These are phyloP conservation scores for Novumbra hubbsi DNA, from an alignment of 2,797 vertebrate species.

Conservation along the genomic window DNA sequence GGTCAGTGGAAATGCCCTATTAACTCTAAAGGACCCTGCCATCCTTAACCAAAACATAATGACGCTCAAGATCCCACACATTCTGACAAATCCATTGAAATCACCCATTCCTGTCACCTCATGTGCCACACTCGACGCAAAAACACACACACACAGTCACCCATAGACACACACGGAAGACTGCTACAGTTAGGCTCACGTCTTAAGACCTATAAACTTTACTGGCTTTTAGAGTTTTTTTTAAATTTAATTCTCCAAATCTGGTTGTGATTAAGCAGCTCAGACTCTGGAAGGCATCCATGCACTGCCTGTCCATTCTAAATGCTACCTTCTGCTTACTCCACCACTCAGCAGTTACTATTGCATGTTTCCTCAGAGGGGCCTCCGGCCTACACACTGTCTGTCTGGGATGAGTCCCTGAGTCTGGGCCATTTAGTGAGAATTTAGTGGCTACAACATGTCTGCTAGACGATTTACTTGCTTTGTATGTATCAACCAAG, in stretches of 20 bases:
- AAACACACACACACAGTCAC: neutral
- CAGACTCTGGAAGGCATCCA: constrained; percentile 66
- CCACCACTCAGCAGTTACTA: constrained; percentile 21
- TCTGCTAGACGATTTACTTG: constrained; percentile 43
- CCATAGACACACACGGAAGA: constrained; percentile 8
- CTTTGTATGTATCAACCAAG: constrained; percentile 21
- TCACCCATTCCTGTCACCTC: neutral
- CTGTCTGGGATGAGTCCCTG: constrained; percentile 40
- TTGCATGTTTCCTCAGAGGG: constrained; percentile 45
- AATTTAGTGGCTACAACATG: constrained; percentile 48
- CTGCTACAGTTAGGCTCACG: constrained; percentile 7
- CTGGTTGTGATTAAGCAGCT: constrained; percentile 75
- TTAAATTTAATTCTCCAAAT: constrained; percentile 72
- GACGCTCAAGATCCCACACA: constrained; percentile 14
- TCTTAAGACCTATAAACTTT: constrained; percentile 67
- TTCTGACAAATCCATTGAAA: neutral
- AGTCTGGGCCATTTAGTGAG: constrained; percentile 46
- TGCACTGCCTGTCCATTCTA: constrained; percentile 41
- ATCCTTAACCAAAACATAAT: constrained; percentile 41
- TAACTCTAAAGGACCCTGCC: neutral
- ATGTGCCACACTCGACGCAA: neutral
- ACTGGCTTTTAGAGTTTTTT: constrained; percentile 68
- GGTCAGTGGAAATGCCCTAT: neutral
- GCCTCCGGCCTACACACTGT: constrained; percentile 20
- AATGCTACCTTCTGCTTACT: constrained; percentile 65